A percentile compares a stretch with the other conserved stretches of the same genome.
These are phyloP conservation scores for Oikopleura albicans DNA, from an alignment of 23 tunicate genomes.

Conservation along the genomic window DNA sequence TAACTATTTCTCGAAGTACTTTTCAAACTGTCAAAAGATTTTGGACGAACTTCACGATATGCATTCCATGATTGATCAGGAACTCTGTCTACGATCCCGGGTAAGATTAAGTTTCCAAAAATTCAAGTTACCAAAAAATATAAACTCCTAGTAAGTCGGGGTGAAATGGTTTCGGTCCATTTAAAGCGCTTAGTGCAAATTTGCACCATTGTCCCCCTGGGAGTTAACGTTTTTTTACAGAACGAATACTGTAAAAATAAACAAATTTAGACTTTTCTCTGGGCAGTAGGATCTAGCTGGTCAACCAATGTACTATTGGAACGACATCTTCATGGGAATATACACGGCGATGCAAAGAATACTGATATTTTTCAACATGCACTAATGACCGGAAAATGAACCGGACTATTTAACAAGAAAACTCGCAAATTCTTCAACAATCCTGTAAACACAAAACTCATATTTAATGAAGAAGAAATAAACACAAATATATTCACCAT, in stretches of 20 bases:
- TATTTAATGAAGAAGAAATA: too few species aligned
- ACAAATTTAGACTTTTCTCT: constrained; percentile 7
- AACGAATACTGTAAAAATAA: too few species aligned
- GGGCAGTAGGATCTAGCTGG: constrained; percentile 16
- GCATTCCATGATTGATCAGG: constrained; percentile 13
- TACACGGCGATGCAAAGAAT: constrained; percentile 14
- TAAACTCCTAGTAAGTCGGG: too few species aligned
- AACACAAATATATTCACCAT: too few species aligned
- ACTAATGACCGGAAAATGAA: background rate
- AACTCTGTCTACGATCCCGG: background rate
- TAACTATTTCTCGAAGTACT: background rate
- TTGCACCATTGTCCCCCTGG: too few species aligned
- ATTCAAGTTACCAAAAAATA: too few species aligned
- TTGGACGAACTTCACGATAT: background rate
- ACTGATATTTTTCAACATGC: constrained; percentile 3
- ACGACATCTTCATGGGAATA: constrained; percentile 7
- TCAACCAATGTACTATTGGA: background rate
- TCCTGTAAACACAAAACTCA: too few species aligned
- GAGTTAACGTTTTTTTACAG: too few species aligned
- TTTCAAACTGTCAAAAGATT: background rate
- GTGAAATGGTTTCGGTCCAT: too few species aligned
- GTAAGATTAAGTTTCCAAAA: background rate
- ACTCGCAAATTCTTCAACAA: too few species aligned
- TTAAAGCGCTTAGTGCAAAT: too few species aligned
- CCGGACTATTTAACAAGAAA: background rate